Evolutionary conservation across 2,888 invertebrate genomes (phyloP).

Genomic region (Troilus luridus): DNA sequence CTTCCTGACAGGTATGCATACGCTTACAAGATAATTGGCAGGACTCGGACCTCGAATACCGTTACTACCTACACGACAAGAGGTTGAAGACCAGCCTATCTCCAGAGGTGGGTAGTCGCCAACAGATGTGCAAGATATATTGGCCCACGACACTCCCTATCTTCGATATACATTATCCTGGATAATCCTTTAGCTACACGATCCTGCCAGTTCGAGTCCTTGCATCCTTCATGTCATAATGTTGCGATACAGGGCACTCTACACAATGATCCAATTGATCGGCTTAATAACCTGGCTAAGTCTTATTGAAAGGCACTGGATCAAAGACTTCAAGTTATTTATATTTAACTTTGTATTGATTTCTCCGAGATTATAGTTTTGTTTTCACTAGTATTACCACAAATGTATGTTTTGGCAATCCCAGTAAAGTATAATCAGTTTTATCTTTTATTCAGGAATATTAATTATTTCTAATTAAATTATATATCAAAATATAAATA

Average conservation of each 20-base stretch:
- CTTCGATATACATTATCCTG: not conserved
- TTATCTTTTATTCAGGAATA: not conserved
- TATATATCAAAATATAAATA: too few species aligned
- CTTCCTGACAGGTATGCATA: not conserved
- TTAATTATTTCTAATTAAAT: too few species aligned
- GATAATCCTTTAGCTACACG: constrained; percentile 18
- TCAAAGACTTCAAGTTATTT: not conserved
- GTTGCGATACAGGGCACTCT: not conserved
- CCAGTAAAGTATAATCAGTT: not conserved
- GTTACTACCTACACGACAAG: constrained; percentile 21
- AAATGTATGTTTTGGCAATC: not conserved
- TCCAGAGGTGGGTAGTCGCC: not conserved
- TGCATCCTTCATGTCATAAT: not conserved
- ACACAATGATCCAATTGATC: not conserved
- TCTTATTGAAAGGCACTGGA: too few species aligned
- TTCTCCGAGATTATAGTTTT: not conserved
- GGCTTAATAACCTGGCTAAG: not conserved
- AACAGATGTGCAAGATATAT: constrained; percentile 34
- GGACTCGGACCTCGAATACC: not conserved
- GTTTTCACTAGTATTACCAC: not conserved
- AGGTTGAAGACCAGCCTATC: not conserved
- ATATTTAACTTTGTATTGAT: not conserved
- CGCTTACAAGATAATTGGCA: not conserved
- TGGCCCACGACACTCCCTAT: not conserved
- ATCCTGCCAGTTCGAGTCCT: not conserved